Percentiles rank a stretch among this genome's conserved stretches.
Conservation (phyloP, 2,113 vertebrate genomes). For the Saguinus imperator region DNA sequence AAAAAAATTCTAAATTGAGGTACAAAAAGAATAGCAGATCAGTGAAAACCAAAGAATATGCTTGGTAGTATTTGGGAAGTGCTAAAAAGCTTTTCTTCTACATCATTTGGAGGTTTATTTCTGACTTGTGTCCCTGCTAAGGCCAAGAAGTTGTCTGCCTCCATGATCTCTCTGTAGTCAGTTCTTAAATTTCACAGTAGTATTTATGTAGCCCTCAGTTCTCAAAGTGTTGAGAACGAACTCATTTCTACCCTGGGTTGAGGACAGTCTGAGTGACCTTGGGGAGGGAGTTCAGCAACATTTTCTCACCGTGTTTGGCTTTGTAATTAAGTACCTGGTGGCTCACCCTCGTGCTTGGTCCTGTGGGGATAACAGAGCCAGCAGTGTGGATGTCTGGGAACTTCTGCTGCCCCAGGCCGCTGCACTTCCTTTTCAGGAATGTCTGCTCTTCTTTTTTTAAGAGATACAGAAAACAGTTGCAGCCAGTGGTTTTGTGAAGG, state of each 20-base stretch:
- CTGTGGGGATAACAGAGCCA: neutral
- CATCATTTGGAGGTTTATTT: conserved; percentile 40
- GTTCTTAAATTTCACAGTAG: neutral
- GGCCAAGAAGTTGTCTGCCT: neutral
- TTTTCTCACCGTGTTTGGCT: neutral
- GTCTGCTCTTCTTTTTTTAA: neutral
- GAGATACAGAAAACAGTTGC: neutral
- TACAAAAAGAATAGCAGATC: neutral
- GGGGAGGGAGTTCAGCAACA: neutral
- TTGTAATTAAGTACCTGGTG: neutral
- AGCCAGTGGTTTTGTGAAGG: neutral
- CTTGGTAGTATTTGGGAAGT: conserved; percentile 2
- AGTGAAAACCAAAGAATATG: neutral
- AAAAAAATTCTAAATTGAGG: neutral
- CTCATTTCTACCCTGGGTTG: neutral
- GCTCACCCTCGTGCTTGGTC: neutral
- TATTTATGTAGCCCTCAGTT: neutral
- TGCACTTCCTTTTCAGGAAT: neutral
- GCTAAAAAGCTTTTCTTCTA: neutral
- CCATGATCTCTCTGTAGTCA: neutral
- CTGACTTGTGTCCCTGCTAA: neutral
- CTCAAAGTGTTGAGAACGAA: neutral
- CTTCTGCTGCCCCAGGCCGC: neutral
- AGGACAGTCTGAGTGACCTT: neutral
- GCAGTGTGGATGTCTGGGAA: neutral